phyloP scores from a whole-genome alignment of 2,797 vertebrate species.

The Pogonophryne albipinna region DNA sequence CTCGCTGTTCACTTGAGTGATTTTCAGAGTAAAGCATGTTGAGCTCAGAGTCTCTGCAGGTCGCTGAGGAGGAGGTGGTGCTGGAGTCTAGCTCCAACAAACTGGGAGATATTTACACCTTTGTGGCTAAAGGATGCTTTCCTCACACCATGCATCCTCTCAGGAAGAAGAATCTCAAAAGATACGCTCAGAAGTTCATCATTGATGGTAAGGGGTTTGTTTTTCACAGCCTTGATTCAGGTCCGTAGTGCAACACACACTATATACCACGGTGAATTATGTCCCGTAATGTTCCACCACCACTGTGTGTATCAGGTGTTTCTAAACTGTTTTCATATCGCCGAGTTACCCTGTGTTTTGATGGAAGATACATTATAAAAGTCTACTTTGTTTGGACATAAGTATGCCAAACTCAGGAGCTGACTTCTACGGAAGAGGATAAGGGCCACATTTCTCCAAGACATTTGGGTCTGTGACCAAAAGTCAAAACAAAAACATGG shows the following conservation, averaged over 20 bases:
- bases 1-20: accelerated
- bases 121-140: constrained; percentile 90
- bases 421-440: too few species aligned
- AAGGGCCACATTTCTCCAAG: too few species aligned
- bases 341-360: not conserved
- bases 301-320: too few species aligned
- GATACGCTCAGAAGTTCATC: constrained; percentile 92
- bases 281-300: too few species aligned
- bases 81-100: constrained; percentile 83
- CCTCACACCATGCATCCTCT: constrained; percentile 88
- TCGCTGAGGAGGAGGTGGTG: constrained; percentile 89
- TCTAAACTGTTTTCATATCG: not conserved
- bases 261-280: too few species aligned
- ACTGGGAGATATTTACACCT: constrained; percentile 90
- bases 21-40: constrained; percentile 68
- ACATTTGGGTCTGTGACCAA: too few species aligned
- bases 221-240: not conserved
- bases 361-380: not conserved
- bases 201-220: constrained; percentile 82
- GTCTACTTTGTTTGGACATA: too few species aligned
- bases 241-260: too few species aligned
- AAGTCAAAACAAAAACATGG: too few species aligned
- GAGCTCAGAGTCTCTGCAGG: constrained; percentile 87
- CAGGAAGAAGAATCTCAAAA: constrained; percentile 90
- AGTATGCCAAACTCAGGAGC: too few species aligned